These are phyloP conservation scores for Drosophila setosimentum DNA, from an alignment of 2,888 invertebrate species.

Conservation along the genomic window DNA sequence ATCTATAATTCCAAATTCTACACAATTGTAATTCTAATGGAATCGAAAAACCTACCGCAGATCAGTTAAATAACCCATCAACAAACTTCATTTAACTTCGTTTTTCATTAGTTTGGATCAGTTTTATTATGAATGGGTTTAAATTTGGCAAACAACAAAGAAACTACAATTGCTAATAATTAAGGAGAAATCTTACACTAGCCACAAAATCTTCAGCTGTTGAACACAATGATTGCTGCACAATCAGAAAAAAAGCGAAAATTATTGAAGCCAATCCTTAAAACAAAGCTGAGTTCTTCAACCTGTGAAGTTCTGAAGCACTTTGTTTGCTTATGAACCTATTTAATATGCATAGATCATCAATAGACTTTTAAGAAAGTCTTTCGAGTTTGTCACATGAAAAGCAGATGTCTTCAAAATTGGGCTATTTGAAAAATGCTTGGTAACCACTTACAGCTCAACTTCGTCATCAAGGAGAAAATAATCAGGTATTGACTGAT, in stretches of 20 bases:
- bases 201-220: neutral
- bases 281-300: neutral
- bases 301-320: neutral
- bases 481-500: slow-evolving; percentile 67
- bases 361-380: neutral
- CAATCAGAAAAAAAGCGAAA: no score
- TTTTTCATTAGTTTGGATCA: neutral
- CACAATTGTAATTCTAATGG: neutral
- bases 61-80: neutral
- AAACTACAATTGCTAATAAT: neutral
- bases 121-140: neutral
- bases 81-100: neutral
- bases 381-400: neutral
- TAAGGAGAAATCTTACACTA: neutral
- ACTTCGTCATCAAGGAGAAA: slow-evolving; percentile 38
- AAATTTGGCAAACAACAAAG: no score
- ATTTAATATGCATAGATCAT: neutral
- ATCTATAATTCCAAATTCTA: neutral
- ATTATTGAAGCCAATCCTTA: neutral
- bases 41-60: neutral
- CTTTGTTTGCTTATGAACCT: neutral
- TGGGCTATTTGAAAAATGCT: neutral
- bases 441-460: slow-evolving; percentile 31
- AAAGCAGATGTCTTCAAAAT: neutral
- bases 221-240: neutral